Percentiles rank a stretch among this genome's conserved stretches.
Conservation (phyloP, 2,888 invertebrate species). For the Hydrotaea diabolus region DNA sequence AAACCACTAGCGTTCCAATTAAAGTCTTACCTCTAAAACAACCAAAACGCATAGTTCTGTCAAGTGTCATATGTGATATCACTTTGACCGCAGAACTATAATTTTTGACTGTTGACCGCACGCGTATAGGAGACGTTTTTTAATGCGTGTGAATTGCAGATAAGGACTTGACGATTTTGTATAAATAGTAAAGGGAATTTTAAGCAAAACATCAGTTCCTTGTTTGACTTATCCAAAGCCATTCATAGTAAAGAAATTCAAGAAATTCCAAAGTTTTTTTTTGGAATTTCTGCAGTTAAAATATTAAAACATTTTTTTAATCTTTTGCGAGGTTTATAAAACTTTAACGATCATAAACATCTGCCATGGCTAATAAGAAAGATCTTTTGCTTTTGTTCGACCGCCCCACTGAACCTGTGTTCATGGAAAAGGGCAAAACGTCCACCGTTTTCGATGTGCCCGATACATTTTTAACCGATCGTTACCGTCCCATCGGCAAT, state of each 20-base stretch:
- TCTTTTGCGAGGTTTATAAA: no score
- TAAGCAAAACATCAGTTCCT: background rate
- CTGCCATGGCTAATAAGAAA: constrained; percentile 77
- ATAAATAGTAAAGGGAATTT: background rate
- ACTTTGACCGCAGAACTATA: background rate
- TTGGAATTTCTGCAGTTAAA: no score
- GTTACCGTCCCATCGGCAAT: constrained; percentile 81
- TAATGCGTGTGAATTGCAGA: background rate
- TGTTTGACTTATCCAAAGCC: background rate
- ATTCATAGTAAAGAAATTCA: no score
- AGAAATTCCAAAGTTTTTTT: no score
- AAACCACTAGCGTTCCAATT: no score
- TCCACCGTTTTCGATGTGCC: constrained; percentile 85
- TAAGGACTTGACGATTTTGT: background rate
- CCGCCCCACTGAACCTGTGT: constrained; percentile 88
- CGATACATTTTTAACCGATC: constrained; percentile 83
- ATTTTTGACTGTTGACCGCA: background rate
- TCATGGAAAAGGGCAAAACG: constrained; percentile 87
- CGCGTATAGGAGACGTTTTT: background rate
- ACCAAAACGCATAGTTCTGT: no score
- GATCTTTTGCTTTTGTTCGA: constrained; percentile 86
- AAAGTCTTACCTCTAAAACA: no score
- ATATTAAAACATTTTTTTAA: no score
- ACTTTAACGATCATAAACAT: background rate
- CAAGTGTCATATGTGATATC: background rate